Percentiles rank a stretch among this genome's conserved stretches.
phyloP scores from a whole-genome alignment of 35 echinoderm and acorn worm genomes.

The Holothuria glaberrima region DNA sequence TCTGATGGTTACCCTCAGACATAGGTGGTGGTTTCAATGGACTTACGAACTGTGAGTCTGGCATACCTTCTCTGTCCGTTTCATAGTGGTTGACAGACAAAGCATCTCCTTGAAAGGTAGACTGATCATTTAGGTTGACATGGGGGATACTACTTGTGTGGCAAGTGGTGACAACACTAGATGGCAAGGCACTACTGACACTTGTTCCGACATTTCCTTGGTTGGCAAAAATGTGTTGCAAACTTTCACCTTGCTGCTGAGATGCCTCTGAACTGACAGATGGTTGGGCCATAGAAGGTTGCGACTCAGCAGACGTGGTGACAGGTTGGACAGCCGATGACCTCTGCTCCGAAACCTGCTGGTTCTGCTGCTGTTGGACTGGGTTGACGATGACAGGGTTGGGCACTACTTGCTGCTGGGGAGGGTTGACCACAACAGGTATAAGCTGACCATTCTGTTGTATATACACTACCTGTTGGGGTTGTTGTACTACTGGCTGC shows the following conservation, averaged over 20 bases:
- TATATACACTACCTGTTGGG: slow-evolving; percentile 91
- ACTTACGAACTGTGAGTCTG: neutral
- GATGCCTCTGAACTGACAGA: neutral
- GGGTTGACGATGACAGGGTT: slow-evolving; percentile 56
- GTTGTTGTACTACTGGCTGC: slow-evolving; percentile 70
- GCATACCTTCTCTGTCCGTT: neutral
- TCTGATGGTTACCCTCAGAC: neutral
- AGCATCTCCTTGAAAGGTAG: no score
- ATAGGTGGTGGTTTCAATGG: neutral
- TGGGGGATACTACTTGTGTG: neutral
- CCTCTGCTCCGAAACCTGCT: slow-evolving; percentile 1
- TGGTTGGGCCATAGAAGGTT: neutral
- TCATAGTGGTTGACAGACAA: no score
- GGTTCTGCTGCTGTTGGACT: slow-evolving; percentile 52
- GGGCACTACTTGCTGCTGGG: slow-evolving; percentile 49
- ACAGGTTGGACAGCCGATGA: neutral
- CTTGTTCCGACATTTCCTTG: neutral
- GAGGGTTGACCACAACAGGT: slow-evolving; percentile 80
- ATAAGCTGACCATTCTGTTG: slow-evolving; percentile 97
- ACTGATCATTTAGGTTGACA: neutral
- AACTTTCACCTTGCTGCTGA: neutral
- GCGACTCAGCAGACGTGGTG: neutral
- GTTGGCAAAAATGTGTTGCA: neutral
- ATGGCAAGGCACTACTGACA: slow-evolving; percentile 9
- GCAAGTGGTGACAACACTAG: slow-evolving; percentile 2